Evolutionary conservation across 2,797 vertebrate species (phyloP), one percentile per base, ranked within the genome.

Genomic region (Emydoidea blandingii): DNA sequence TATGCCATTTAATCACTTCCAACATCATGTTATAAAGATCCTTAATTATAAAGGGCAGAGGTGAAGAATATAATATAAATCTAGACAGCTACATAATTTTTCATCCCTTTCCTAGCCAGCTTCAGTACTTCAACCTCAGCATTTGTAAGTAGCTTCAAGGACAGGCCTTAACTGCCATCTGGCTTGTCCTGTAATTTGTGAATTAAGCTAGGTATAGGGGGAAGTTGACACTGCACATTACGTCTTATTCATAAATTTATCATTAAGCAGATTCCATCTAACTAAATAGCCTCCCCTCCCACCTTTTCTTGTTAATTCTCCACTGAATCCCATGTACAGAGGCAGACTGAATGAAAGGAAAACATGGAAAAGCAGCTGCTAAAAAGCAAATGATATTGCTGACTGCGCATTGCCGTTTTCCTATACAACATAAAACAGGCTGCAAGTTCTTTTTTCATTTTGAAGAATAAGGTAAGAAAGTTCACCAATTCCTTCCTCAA

Each of bases 61-160:
- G 91, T 83, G 49, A 54, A 47, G 56, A 15, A 14, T 0, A 44
- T 0, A 79, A 62, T 4, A 31, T 31, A 83, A 89, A 3, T 29
- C 47, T 0, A 56, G 44, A 15, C 9, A 81, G 31, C 1, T 83
- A 89, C 3, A 1, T 27, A 53, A 87, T 50, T 93, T 49, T 2
- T 7, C 6, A n/a, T 4, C 23, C 56, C 1, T 59, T 11, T 29
- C 89, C 37, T 53, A 78, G 4, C 25, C 12, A 68, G 83, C 82
- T 84, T 6, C 89, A 44, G 4, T 1, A 3, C 2, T 16, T 29
- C 86, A 54, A 1, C 49, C 52, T 76, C 0, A 16, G 79, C 34
- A 25, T 1, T 0, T 41, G 44, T 8, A 49, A 49, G 29, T 25
- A 34, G 57, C 57, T 83, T 12, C 29, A 65, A 83, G 44, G 12